phyloP scores from a whole-genome alignment of 1,140 invertebrate genomes.

The Listronotus oregonensis region DNA sequence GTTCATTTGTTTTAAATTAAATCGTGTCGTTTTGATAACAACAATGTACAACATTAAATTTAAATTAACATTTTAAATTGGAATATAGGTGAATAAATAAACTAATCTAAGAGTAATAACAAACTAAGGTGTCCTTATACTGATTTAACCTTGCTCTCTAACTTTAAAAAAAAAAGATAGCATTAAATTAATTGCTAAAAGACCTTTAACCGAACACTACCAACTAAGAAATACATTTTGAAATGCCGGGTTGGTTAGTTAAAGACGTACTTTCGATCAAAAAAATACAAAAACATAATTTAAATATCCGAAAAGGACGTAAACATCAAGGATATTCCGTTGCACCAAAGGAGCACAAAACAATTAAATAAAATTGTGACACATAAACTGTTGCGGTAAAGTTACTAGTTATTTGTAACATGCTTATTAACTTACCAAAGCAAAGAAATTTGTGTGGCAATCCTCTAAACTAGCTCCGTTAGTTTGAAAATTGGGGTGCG shows the following conservation, averaged over 20 bases:
- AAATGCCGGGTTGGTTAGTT: too few species aligned
- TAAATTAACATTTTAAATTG: neutral
- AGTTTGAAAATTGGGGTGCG: slow-evolving; percentile 95
- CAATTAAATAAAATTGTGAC: slow-evolving; percentile 1
- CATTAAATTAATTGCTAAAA: too few species aligned
- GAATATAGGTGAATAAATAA: too few species aligned
- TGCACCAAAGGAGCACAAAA: neutral
- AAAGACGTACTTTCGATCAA: neutral
- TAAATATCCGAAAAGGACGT: slow-evolving; percentile 5
- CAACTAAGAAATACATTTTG: too few species aligned
- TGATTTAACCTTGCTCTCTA: too few species aligned
- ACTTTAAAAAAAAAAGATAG: too few species aligned
- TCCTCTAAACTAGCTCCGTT: slow-evolving; percentile 99
- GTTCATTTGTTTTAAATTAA: slow-evolving; percentile 30
- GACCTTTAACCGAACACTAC: too few species aligned
- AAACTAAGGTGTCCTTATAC: too few species aligned
- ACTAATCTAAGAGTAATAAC: too few species aligned
- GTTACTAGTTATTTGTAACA: slow-evolving; percentile 9
- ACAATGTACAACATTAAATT: neutral
- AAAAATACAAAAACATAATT: neutral
- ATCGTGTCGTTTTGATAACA: slow-evolving; percentile 36
- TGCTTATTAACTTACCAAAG: slow-evolving; percentile 84
- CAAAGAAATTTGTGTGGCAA: slow-evolving; percentile 99
- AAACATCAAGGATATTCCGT: slow-evolving; percentile 15
- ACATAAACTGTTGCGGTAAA: neutral